phyloP scores from a whole-genome alignment of 2,797 vertebrate genomes.

The Chloroceryle amazona region DNA sequence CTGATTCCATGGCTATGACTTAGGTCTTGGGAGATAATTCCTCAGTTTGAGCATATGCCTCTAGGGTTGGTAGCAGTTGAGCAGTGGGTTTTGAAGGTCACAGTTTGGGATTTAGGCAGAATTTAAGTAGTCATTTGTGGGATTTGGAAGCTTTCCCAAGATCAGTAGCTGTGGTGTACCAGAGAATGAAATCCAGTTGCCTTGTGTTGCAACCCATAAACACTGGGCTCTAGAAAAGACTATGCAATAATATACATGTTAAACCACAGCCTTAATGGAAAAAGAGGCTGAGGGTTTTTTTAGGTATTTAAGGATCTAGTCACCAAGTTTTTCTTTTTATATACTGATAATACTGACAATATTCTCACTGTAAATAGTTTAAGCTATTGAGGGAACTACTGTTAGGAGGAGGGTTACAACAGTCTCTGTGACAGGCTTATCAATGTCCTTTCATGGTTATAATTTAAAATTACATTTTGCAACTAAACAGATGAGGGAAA shows the following conservation, averaged over 20 bases:
- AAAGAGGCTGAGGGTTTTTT: neutral
- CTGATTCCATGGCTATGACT: neutral
- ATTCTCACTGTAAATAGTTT: neutral
- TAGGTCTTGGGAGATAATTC: neutral
- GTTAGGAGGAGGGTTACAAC: neutral
- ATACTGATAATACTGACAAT: neutral
- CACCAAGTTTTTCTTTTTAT: neutral
- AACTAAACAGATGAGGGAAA: neutral
- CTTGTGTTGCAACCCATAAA: neutral
- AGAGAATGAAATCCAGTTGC: neutral
- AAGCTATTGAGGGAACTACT: neutral
- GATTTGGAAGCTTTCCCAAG: slow-evolving; percentile 15
- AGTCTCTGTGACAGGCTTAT: neutral
- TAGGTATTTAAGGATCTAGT: neutral
- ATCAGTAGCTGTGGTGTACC: neutral
- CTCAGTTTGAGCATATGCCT: neutral
- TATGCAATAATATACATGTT: neutral
- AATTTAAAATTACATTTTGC: neutral
- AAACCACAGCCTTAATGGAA: neutral
- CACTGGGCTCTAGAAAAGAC: neutral
- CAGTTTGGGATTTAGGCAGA: slow-evolving; percentile 9
- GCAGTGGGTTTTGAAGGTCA: neutral
- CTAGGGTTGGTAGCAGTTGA: neutral
- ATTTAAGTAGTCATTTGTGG: slow-evolving; percentile 22
- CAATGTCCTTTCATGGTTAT: neutral